Percentiles rank a stretch among this genome's conserved stretches.
Conservation (phyloP, 2,113 vertebrate species). For the Ellobius talpinus region DNA sequence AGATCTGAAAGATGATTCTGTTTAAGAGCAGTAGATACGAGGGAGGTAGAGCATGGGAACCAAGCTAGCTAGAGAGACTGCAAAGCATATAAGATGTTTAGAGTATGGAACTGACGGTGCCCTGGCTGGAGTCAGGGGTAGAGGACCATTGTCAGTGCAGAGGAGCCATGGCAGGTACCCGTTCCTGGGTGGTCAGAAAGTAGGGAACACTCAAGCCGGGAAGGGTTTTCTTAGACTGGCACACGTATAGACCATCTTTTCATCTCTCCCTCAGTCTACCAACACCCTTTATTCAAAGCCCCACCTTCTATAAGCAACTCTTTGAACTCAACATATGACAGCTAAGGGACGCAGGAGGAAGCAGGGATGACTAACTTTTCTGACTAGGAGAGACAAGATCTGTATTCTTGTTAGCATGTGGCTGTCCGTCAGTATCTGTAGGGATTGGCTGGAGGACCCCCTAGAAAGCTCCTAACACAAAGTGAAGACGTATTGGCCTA, state of each 20-base stretch:
- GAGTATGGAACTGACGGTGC: not conserved
- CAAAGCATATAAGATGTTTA: not conserved
- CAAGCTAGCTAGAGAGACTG: not conserved
- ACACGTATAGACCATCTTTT: not conserved
- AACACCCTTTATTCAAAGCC: slow-evolving; percentile 21
- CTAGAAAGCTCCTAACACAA: not conserved
- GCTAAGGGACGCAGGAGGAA: not conserved
- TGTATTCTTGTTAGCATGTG: not conserved
- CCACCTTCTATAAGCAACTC: not conserved
- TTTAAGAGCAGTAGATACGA: not conserved
- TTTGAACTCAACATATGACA: not conserved
- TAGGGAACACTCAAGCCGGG: not conserved
- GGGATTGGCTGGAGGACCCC: not conserved
- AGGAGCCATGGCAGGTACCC: not conserved
- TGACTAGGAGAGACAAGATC: not conserved
- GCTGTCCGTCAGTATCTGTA: not conserved
- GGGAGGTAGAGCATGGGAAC: not conserved
- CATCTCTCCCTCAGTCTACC: not conserved
- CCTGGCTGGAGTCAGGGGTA: not conserved
- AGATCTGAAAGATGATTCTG: slow-evolving; percentile 32
- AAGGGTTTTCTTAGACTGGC: not conserved
- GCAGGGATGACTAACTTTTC: not conserved
- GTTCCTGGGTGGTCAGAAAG: not conserved
- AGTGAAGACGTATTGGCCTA: not conserved
- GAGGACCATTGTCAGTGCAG: not conserved